Evolutionary conservation across 2,113 vertebrate genomes (phyloP).

Genomic region (Limnothrissa miodon): DNA sequence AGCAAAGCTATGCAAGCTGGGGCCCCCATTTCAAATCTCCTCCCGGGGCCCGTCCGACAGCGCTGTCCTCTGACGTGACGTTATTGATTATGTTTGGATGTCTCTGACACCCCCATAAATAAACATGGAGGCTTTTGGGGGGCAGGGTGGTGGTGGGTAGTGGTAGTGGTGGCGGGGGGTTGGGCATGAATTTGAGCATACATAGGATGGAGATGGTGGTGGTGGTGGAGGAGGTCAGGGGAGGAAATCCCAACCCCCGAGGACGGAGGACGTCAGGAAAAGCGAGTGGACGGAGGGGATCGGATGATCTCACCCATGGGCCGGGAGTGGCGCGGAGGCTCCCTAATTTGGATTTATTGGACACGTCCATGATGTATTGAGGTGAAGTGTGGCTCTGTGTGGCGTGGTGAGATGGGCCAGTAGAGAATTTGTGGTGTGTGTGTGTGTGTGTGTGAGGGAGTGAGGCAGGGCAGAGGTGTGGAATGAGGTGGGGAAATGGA

Average conservation of each 20-base stretch:
- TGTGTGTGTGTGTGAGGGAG: too few relatives aligned
- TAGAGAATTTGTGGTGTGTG: too few relatives aligned
- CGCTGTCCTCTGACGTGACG: slow-evolving; percentile 46
- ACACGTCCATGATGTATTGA: slow-evolving; percentile 32
- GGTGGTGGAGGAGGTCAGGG: background rate
- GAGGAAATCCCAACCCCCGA: slow-evolving; percentile 38
- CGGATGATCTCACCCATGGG: slow-evolving; percentile 45
- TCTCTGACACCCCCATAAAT: slow-evolving; percentile 49
- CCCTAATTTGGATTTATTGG: slow-evolving; percentile 49
- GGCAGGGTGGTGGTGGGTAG: slow-evolving; percentile 27
- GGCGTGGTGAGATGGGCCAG: background rate
- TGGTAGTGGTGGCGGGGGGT: background rate
- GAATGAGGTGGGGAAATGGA: background rate
- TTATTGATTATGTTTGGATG: slow-evolving; percentile 53
- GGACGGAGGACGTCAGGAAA: background rate
- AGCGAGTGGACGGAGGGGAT: slow-evolving; percentile 5
- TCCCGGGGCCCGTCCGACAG: slow-evolving; percentile 50
- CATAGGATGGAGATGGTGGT: background rate
- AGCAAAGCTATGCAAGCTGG: slow-evolving; percentile 43
- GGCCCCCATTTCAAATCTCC: slow-evolving; percentile 9
- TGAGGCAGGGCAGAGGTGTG: background rate
- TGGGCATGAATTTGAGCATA: background rate
- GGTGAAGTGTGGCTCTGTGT: background rate
- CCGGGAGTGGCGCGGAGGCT: slow-evolving; percentile 34
- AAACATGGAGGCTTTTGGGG: slow-evolving; percentile 30